Evolutionary conservation across 2,113 vertebrate genomes (phyloP).

Genomic region (Otolemur garnettii): DNA sequence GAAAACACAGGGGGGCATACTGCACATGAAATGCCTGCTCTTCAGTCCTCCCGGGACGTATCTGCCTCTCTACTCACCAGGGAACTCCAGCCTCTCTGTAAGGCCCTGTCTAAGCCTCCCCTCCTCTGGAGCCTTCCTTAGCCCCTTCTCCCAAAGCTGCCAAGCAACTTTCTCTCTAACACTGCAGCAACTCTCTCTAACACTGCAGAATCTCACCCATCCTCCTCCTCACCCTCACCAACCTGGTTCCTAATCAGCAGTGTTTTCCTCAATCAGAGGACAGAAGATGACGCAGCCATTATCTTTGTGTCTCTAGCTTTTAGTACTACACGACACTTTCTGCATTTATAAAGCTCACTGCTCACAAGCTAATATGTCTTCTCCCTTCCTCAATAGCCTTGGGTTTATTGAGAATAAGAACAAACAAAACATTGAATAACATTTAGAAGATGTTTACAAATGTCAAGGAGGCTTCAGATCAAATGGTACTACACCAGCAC

Average conservation of each 20-base stretch:
- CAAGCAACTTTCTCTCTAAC: no score
- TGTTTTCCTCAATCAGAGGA: not conserved
- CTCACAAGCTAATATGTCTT: not conserved
- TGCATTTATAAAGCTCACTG: not conserved
- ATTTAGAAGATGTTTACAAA: not conserved
- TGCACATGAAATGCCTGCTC: not conserved
- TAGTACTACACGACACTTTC: not conserved
- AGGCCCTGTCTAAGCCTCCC: not conserved
- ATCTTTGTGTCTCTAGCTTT: not conserved
- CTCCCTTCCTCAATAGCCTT: not conserved
- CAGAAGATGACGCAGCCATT: not conserved
- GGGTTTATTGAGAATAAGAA: not conserved
- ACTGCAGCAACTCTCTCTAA: not conserved
- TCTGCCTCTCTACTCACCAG: not conserved
- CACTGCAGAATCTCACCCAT: not conserved
- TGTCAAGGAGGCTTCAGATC: not conserved
- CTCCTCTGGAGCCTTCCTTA: not conserved
- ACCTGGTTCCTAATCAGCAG: not conserved
- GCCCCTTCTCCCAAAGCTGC: not conserved
- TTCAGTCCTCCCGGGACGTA: not conserved
- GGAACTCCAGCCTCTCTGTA: not conserved
- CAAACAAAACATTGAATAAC: not conserved
- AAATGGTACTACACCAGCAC: not conserved
- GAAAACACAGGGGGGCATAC: not conserved
- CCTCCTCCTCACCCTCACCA: not conserved